phyloP scores from a whole-genome alignment of 35 echinoderm and acorn worm species.

The Lytechinus variegatus region DNA sequence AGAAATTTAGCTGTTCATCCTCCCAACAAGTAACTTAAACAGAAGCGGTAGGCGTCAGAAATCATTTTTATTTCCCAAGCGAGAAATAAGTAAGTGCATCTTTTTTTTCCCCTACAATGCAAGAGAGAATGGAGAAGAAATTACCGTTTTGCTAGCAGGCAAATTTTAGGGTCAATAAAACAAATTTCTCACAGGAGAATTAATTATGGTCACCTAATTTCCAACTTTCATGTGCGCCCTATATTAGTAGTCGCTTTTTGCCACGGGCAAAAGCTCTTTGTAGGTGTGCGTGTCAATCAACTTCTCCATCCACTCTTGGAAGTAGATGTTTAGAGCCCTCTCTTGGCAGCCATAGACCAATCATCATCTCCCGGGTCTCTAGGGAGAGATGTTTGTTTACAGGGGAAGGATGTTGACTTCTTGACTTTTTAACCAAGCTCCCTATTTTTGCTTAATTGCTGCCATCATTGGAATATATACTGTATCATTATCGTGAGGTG shows the following conservation, averaged over 20 bases:
- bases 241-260: not conserved
- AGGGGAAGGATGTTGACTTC: not conserved
- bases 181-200: conserved; percentile 15
- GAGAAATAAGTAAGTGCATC: conserved; percentile 4
- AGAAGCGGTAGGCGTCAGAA: not conserved
- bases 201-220: conserved; percentile 42
- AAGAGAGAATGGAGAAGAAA: not conserved
- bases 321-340: not conserved
- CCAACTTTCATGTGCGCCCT: conserved; percentile 8
- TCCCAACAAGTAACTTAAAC: not conserved
- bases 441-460: not conserved
- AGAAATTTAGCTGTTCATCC: not conserved
- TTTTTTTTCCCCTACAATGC: not conserved
- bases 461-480: not conserved
- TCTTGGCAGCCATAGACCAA: not conserved
- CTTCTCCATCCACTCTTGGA: not conserved
- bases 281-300: not conserved
- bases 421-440: not conserved
- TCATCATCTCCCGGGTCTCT: not conserved
- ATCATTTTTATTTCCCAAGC: not conserved
- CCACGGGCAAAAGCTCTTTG: not conserved
- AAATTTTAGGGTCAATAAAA: conserved; percentile 34
- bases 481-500: not conserved
- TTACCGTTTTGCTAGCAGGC: not conserved
- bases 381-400: not conserved